These are phyloP conservation scores for Pteropus rufus DNA, from an alignment of 2,797 vertebrate species.

Conservation along the genomic window DNA sequence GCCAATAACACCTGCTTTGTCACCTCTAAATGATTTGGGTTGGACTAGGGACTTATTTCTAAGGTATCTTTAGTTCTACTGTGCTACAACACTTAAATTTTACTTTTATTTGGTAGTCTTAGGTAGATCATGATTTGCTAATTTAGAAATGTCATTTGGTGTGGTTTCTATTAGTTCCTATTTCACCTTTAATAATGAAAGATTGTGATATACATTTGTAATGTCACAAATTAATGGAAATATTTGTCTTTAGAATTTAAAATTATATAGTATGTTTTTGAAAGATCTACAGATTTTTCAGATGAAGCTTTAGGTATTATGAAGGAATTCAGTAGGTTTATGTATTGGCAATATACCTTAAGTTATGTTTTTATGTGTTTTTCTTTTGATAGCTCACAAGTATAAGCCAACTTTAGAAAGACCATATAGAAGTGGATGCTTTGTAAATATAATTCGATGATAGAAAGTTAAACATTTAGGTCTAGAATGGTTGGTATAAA, in stretches of 20 bases:
- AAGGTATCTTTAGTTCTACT: neutral
- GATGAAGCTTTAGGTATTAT: neutral
- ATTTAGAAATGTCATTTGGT: neutral
- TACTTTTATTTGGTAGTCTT: slow-evolving; percentile 1
- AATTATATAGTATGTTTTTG: neutral
- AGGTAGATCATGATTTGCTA: neutral
- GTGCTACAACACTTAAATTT: neutral
- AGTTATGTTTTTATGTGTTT: neutral
- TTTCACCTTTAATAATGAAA: neutral
- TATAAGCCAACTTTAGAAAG: neutral
- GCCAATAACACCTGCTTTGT: neutral
- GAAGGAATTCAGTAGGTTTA: neutral
- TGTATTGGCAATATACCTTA: neutral
- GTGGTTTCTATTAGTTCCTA: neutral
- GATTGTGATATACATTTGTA: neutral
- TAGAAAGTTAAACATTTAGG: slow-evolving; percentile 47
- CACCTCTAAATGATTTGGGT: neutral
- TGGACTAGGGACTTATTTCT: neutral
- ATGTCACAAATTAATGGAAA: neutral
- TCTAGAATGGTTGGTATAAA: slow-evolving; percentile 65
- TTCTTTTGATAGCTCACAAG: neutral
- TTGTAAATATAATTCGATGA: slow-evolving; percentile 22
- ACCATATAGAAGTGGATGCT: neutral
- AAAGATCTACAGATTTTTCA: neutral
- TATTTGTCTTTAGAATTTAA: neutral